Conservation (phyloP, 2,113 vertebrate species). For the Pagrus major region DNA sequence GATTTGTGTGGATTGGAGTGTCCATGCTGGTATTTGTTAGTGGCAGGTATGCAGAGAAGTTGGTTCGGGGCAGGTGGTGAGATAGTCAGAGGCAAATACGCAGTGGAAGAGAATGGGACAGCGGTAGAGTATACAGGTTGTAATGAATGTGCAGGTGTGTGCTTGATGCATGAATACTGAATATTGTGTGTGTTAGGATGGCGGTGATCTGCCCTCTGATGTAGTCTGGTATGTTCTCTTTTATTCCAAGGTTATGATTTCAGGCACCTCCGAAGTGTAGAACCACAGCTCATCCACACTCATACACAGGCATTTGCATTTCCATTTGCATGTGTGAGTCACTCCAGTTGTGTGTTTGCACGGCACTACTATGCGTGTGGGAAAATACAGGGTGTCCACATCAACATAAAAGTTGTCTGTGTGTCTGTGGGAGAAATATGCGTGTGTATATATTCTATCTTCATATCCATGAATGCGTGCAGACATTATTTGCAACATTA, state of each 20-base stretch:
- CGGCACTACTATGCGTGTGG: neutral
- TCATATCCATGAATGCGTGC: neutral
- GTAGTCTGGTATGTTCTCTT: neutral
- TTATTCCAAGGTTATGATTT: slow-evolving; percentile 39
- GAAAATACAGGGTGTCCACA: neutral
- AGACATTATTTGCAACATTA: slow-evolving; percentile 32
- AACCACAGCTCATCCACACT: neutral
- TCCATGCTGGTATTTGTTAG: neutral
- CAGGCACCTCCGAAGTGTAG: neutral
- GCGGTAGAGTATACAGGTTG: slow-evolving; percentile 15
- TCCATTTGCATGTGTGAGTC: neutral
- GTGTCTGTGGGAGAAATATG: neutral
- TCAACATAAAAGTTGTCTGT: slow-evolving; percentile 14
- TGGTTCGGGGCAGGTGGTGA: slow-evolving; percentile 2
- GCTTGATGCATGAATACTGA: slow-evolving; percentile 16
- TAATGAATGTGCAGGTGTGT: slow-evolving; percentile 24
- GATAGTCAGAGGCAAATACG: slow-evolving; percentile 1
- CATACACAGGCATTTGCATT: neutral
- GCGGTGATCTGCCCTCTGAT: neutral
- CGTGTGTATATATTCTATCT: neutral
- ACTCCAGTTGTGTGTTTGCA: slow-evolving; percentile 7
- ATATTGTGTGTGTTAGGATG: slow-evolving; percentile 7
- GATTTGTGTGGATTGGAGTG: slow-evolving; percentile 26
- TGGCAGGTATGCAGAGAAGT: neutral
- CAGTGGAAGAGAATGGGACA: neutral